Evolutionary conservation across 2,888 invertebrate genomes (phyloP), one percentile per base, ranked within the genome.

Genomic region (Anthrax anthrax): DNA sequence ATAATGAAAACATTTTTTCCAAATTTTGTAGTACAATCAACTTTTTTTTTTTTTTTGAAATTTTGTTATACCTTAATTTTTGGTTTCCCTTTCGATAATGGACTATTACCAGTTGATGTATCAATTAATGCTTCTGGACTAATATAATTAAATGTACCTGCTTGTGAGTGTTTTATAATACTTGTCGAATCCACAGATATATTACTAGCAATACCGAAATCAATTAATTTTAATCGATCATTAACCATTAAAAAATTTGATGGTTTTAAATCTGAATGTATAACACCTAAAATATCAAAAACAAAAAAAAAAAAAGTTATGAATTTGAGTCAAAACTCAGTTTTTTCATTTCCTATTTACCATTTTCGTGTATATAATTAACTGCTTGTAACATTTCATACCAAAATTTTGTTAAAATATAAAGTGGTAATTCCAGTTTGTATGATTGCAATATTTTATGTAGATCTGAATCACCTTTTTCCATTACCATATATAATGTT

Each of bases 261-360:
- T 0, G 97, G 97, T 66, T 97, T 97, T 55, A 97, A 70, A 69
- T 98, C 97, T 0, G 92, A 87, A 70, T 97, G 97, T 56, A 97
- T 89, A 3, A 97, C 88, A 44, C 88, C 91, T 89, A 60, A 62
- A 42, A 47, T 18, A 46, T 46, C 3, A 17, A n/a, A 14, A 16
- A 16, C 9, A 17, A 27, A 27, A 12, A 32, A 32, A 9, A 23
- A 12, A 27, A 29, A 29, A 37, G 10, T 37, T 38, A 32, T 16
- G 6, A 43, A 38, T 16, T n/a, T 27, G 14, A 29, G 14, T 18
- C 5, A 34, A 16, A 39, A 37, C 37, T 34, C 1, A 13, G 4
- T 16, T 39, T 23, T 39, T 13, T 38, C 32, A 29, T 1, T 6
- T n/a, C 13, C 8, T 37, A 37, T 36, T 51, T 44, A 59, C 90